Evolutionary conservation across 2,113 vertebrate genomes (phyloP), one percentile per base, ranked within the genome.

Genomic region (Hemibagrus wyckioides): DNA sequence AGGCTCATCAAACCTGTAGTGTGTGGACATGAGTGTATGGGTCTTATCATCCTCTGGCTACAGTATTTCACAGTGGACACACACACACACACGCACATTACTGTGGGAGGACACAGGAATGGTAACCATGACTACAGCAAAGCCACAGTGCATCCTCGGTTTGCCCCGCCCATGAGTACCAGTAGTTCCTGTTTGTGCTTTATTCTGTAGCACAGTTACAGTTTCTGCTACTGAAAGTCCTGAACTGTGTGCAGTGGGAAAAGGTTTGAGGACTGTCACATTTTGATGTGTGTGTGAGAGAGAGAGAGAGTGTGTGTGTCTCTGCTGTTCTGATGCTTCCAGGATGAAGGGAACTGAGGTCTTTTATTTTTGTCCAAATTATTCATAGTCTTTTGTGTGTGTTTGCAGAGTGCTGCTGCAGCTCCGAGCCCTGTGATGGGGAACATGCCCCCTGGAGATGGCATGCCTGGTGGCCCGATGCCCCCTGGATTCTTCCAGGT

Each of bases 401-500:
- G 89, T 92, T 88, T 54, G 57, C 75, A 96, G 95, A 96, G 95
- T 91, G 95, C 95, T 54, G 95, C 95, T 89, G 95, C 95, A 82
- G 95, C 95, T 56, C 95, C 95, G 83, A 96, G 95, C 92, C 95
- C 95, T 54, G 94, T 96, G 86, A 94, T 96, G 94, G 95, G 95
- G 87, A 95, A 94, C 77, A 95, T 95, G 91, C 94, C 95, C 76
- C 94, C 94, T n/a, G 94, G 93, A 82, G 95, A 96, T 21, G 94
- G 95, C 25, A 95, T 95, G 94, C 94, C 95, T 15, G 94, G 94
- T 85, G 95, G 95, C 89, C 95, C 94, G 5, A 95, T 96, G 94
- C 95, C 95, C n/a, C 95, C 95, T 0, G 94, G 93, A 83, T 95
- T 96, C 92, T 96, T 96, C 90, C 95, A 95, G 94, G 95, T 96